Evolutionary conservation across 2,113 vertebrate species (phyloP).

Genomic region (Sialia sialis): DNA sequence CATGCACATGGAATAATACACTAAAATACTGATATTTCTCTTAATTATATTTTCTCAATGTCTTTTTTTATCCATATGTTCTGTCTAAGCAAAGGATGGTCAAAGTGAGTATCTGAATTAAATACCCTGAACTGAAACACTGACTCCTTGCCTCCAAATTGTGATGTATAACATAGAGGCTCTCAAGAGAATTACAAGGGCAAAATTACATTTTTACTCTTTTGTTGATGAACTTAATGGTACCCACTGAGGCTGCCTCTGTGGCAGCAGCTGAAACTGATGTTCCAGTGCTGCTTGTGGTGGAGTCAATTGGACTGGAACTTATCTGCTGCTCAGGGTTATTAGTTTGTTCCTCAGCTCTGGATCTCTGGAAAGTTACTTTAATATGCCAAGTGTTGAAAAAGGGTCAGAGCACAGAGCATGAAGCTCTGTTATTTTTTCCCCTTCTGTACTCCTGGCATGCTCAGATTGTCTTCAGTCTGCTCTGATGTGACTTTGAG

Average conservation of each 20-base stretch:
- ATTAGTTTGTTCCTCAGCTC: background rate
- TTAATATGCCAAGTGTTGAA: background rate
- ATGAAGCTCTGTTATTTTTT: background rate
- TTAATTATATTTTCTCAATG: background rate
- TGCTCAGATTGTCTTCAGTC: background rate
- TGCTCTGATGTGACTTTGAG: background rate
- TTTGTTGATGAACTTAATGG: background rate
- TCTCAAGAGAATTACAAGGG: background rate
- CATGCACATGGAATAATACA: background rate
- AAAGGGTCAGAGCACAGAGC: background rate
- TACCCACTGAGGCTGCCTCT: background rate
- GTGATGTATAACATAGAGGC: background rate
- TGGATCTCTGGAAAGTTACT: background rate
- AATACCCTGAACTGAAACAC: background rate
- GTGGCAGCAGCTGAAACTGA: background rate
- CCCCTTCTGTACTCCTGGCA: background rate
- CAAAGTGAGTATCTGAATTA: background rate
- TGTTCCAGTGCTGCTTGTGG: background rate
- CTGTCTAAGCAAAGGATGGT: background rate
- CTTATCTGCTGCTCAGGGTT: background rate
- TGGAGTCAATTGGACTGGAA: fast-evolving
- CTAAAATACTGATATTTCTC: background rate
- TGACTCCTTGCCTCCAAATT: background rate
- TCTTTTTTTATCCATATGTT: background rate
- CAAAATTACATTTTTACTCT: background rate